phyloP scores from a whole-genome alignment of 2,113 vertebrate genomes.

The Columba janthina region DNA sequence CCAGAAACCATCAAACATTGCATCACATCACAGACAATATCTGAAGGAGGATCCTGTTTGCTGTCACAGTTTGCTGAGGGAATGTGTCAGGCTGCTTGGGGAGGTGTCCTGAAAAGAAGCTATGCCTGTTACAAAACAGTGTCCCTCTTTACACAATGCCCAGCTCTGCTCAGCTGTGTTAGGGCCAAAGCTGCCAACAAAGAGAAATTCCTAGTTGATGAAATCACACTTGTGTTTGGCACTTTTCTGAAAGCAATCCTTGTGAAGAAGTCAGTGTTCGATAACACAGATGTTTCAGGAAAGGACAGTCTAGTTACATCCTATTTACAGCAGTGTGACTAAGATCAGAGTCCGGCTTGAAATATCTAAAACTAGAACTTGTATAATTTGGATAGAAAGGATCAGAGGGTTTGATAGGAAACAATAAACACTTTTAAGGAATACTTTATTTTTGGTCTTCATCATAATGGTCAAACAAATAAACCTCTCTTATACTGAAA shows the following conservation, averaged over 20 bases:
- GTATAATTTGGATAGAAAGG: background rate
- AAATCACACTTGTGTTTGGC: background rate
- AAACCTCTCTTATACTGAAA: background rate
- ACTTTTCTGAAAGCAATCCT: slow-evolving; percentile 25
- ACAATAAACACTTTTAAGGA: background rate
- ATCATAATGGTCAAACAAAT: background rate
- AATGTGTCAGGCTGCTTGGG: background rate
- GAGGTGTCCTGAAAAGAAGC: background rate
- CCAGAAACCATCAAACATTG: background rate
- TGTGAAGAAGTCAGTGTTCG: slow-evolving; percentile 12
- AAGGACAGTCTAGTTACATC: background rate
- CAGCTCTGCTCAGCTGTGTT: background rate
- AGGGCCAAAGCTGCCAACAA: background rate
- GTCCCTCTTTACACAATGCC: background rate
- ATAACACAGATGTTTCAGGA: background rate
- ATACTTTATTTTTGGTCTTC: background rate
- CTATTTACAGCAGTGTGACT: background rate
- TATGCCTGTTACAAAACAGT: background rate
- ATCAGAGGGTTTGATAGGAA: background rate
- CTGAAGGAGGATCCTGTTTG: background rate
- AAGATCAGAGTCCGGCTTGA: background rate
- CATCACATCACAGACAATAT: background rate
- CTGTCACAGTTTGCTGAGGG: background rate
- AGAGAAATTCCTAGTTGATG: background rate
- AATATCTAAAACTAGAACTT: background rate